Conservation (phyloP, 2,113 vertebrate species). For the Axis porcinus region DNA sequence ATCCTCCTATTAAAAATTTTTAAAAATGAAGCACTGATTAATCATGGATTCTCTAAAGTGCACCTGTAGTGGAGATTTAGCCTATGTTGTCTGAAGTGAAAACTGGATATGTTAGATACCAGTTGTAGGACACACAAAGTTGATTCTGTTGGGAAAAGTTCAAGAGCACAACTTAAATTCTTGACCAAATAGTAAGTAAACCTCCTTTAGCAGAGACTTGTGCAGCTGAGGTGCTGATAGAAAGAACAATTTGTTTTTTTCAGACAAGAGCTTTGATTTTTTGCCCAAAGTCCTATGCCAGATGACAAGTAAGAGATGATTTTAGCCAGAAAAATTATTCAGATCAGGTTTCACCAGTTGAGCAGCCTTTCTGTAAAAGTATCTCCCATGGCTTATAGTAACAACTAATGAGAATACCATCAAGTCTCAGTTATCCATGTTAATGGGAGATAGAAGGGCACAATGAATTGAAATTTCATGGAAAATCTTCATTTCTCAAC, state of each 20-base stretch:
- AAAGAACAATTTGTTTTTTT: neutral
- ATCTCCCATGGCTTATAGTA: slow-evolving; percentile 1
- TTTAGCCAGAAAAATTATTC: slow-evolving; percentile 30
- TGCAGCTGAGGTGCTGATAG: neutral
- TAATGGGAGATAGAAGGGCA: slow-evolving; percentile 10
- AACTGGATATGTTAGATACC: neutral
- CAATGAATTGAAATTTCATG: slow-evolving; percentile 46
- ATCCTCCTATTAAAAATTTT: neutral
- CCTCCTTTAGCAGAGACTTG: slow-evolving; percentile 18
- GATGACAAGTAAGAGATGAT: slow-evolving; percentile 41
- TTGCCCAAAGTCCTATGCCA: slow-evolving; percentile 23
- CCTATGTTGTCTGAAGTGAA: neutral
- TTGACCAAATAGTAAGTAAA: slow-evolving; percentile 3
- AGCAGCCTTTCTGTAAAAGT: slow-evolving; percentile 43
- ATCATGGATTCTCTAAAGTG: neutral
- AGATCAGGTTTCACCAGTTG: slow-evolving; percentile 19
- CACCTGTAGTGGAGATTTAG: neutral
- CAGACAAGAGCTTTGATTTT: neutral
- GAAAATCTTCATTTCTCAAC: neutral
- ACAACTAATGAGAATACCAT: slow-evolving; percentile 34
- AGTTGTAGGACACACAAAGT: neutral
- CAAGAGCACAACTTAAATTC: slow-evolving; percentile 23
- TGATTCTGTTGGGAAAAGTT: neutral
- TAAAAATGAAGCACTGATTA: neutral
- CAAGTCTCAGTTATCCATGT: slow-evolving; percentile 30